A percentile compares a stretch with the other conserved stretches of the same genome.
phyloP scores from a whole-genome alignment of 2,888 invertebrate genomes.

The Scrobipalpa atriplicella region DNA sequence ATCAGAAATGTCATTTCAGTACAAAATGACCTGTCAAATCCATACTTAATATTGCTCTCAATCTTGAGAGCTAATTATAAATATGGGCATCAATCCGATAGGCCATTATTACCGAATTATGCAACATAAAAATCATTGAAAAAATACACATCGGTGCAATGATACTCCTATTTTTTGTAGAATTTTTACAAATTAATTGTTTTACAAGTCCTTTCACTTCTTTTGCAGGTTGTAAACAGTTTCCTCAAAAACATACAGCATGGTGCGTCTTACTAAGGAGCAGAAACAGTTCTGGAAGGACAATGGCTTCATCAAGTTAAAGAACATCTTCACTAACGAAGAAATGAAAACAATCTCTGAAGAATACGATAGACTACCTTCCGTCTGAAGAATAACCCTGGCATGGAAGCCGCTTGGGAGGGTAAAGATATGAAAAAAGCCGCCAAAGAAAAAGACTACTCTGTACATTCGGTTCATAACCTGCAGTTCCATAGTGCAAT shows the following conservation, averaged over 20 bases:
- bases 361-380: constrained; percentile 72
- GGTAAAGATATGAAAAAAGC: constrained; percentile 66
- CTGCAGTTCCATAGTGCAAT: constrained; percentile 73
- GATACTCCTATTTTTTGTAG: no score
- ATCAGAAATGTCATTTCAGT: no score
- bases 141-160: neutral
- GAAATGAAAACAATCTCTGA: constrained; percentile 66
- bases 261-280: constrained; percentile 54
- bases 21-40: no score
- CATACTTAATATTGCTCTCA: no score
- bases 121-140: no score
- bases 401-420: constrained; percentile 71
- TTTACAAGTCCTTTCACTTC: no score
- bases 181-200: no score
- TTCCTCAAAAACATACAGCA: constrained; percentile 26
- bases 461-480: constrained; percentile 61
- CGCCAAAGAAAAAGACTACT: constrained; percentile 31
- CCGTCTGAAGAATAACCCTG: constrained; percentile 56
- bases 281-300: constrained; percentile 66
- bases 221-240: neutral
- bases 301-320: constrained; percentile 71
- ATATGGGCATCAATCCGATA: no score
- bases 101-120: no score
- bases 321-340: constrained; percentile 56
- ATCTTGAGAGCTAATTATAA: no score